Percentiles rank a stretch among this genome's conserved stretches.
Conservation (phyloP, 1,140 invertebrate genomes). For the Trichogramma pretiosum region DNA sequence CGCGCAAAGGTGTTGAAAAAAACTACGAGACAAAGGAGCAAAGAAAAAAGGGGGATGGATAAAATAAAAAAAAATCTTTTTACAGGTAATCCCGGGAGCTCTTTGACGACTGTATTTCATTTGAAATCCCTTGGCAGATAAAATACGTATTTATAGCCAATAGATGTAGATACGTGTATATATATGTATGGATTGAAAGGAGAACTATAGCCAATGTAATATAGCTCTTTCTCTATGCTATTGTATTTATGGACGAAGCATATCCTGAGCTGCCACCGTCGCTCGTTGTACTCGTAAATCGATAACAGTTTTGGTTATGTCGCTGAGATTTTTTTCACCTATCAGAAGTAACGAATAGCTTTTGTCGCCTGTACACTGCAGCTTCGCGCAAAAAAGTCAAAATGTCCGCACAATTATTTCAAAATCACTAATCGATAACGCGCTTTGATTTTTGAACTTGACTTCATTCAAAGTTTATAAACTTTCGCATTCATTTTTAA, state of each 20-base stretch:
- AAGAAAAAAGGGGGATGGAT: slow-evolving; percentile 1
- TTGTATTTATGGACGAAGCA: slow-evolving; percentile 34
- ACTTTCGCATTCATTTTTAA: no score
- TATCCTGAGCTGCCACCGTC: no score
- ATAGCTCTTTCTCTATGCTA: no score
- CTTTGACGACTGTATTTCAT: slow-evolving; percentile 44
- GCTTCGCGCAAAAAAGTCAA: no score
- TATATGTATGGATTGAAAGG: no score
- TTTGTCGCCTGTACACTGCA: no score
- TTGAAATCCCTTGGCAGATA: slow-evolving; percentile 36
- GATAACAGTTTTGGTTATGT: slow-evolving; percentile 30
- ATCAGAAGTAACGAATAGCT: slow-evolving; percentile 5
- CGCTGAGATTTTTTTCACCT: slow-evolving; percentile 1
- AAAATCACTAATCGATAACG: no score
- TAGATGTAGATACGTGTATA: slow-evolving; percentile 27
- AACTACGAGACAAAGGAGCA: slow-evolving; percentile 3
- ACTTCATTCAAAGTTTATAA: no score
- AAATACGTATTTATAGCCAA: slow-evolving; percentile 40
- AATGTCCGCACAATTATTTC: no score
- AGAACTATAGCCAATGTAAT: no score
- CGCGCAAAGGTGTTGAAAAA: no score
- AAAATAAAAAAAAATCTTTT: slow-evolving; percentile 29
- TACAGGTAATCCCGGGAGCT: slow-evolving; percentile 36
- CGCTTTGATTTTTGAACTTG: no score
- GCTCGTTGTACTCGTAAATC: slow-evolving; percentile 33